Percentiles rank a stretch among this genome's conserved stretches.
Conservation (phyloP, 2,113 vertebrate species). For the Petroica traversi region DNA sequence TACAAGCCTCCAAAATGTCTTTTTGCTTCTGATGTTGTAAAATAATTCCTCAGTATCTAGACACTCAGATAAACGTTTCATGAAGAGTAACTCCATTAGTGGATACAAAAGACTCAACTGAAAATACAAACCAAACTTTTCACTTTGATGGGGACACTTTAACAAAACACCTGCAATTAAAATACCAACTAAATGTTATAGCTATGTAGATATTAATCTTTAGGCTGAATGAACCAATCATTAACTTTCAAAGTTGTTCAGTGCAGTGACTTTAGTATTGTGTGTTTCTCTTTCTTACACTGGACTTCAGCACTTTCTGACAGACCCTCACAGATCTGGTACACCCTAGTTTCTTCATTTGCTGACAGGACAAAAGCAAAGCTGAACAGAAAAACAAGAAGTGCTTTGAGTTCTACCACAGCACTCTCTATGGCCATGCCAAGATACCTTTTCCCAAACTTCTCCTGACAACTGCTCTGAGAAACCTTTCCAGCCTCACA, state of each 20-base stretch:
- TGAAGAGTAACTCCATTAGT: not conserved
- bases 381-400: constrained; percentile 24
- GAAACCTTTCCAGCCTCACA: not conserved
- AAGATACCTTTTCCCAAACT: not conserved
- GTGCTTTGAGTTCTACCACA: not conserved
- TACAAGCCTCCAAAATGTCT: not conserved
- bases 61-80: not conserved
- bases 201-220: constrained; percentile 1
- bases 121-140: not conserved
- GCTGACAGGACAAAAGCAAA: constrained; percentile 5
- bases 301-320: constrained; percentile 10
- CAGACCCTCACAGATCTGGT: not conserved
- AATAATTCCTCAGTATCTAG: not conserved
- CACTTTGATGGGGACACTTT: not conserved
- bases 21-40: not conserved
- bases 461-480: not conserved
- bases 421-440: not conserved
- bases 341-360: not conserved
- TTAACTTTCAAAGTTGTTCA: not conserved
- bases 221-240: constrained; percentile 5
- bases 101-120: not conserved
- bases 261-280: not conserved
- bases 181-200: not conserved
- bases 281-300: not conserved
- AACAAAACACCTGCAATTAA: not conserved